Percentiles rank a stretch among this genome's conserved stretches.
Evolutionary conservation across 2,113 vertebrate genomes (phyloP).

Genomic region (Misgurnus anguillicaudatus): DNA sequence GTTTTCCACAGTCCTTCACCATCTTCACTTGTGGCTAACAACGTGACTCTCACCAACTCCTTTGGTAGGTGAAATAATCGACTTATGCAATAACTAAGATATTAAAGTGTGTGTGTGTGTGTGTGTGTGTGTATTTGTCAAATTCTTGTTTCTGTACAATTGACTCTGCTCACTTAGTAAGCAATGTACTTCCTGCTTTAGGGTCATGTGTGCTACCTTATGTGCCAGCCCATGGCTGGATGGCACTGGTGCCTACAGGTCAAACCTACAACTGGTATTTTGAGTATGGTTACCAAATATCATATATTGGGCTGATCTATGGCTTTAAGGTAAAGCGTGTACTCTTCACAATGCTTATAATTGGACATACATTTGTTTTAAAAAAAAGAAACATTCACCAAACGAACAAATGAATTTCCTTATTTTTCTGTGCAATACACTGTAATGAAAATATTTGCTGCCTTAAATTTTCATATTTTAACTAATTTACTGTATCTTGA

Average conservation of each 20-base stretch:
- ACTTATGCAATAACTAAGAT: not conserved
- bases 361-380: no score
- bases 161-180: not conserved
- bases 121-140: not conserved
- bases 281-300: constrained; percentile 69
- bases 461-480: no score
- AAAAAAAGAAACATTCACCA: no score
- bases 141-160: not conserved
- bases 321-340: constrained; percentile 76
- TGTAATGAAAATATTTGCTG: no score
- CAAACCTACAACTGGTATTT: constrained; percentile 80
- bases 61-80: constrained; percentile 67
- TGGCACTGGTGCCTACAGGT: constrained; percentile 79
- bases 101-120: not conserved
- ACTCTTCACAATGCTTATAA: not conserved
- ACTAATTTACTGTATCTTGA: no score
- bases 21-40: constrained; percentile 68
- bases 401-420: no score
- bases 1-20: constrained; percentile 74
- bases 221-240: constrained; percentile 80
- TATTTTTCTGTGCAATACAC: no score
- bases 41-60: constrained; percentile 75
- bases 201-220: constrained; percentile 75
- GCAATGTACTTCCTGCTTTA: constrained; percentile 21
- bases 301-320: constrained; percentile 78